A percentile compares a stretch with the other conserved stretches of the same genome.
These are phyloP conservation scores for Cebidichthys violaceus DNA, from an alignment of 2,113 vertebrate species.

Conservation along the genomic window DNA sequence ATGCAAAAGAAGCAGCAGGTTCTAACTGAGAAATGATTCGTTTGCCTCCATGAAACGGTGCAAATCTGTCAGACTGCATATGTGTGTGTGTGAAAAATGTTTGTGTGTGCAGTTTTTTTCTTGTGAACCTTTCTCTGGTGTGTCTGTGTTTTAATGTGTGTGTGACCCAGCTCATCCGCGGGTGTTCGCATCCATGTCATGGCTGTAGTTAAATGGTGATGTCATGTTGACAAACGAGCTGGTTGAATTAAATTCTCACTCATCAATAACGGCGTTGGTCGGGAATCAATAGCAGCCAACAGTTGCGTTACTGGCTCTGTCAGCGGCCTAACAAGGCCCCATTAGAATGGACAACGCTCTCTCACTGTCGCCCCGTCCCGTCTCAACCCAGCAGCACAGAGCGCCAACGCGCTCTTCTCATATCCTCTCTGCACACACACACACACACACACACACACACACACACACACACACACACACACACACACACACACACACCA, in stretches of 20 bases:
- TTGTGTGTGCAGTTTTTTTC: not conserved
- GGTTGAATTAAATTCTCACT: slow-evolving; percentile 85
- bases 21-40: slow-evolving; percentile 7
- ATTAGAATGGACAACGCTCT: slow-evolving; percentile 78
- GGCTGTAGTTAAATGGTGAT: slow-evolving; percentile 81
- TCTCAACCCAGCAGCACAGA: slow-evolving; percentile 36
- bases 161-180: slow-evolving; percentile 49
- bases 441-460: slow-evolving; percentile 65
- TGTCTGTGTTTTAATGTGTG: slow-evolving; percentile 14
- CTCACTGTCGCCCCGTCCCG: slow-evolving; percentile 64
- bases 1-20: slow-evolving; percentile 19
- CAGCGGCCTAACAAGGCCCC: slow-evolving; percentile 78
- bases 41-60: not conserved
- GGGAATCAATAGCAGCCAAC: slow-evolving; percentile 83
- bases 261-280: slow-evolving; percentile 83
- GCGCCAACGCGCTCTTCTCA: slow-evolving; percentile 45
- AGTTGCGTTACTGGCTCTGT: slow-evolving; percentile 76
- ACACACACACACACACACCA: slow-evolving; percentile 65
- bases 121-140: not conserved
- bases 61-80: not conserved
- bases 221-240: slow-evolving; percentile 86
- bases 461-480: slow-evolving; percentile 64
- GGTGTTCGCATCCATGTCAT: slow-evolving; percentile 72
- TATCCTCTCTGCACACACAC: slow-evolving; percentile 65
- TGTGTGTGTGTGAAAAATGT: slow-evolving; percentile 20